Base-by-base conservation (phyloP, 2,888 invertebrate genomes). In the Eutolmus rufibarbis region DNA sequence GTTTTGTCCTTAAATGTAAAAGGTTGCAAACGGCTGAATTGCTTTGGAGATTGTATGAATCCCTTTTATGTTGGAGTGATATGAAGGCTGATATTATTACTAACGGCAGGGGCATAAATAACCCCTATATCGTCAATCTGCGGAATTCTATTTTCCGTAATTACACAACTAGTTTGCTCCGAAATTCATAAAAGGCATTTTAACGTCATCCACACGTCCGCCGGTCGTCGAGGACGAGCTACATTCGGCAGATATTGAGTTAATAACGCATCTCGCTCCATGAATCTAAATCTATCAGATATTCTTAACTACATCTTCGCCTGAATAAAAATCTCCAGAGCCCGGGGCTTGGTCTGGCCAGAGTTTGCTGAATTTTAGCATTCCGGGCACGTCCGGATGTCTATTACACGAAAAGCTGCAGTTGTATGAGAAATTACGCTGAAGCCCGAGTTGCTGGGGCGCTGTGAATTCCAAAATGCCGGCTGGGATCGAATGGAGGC, bases 391-490 rank as follows among this genome's bases (percentile, higher is more conserved):
- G 78, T 78, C 37, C 46, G 23, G n/a, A 78, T 23, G 78, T 78
- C 78, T 78, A 78, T 78, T 78, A 78, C 19, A 78, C 43, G 78
- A 78, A 78, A 78, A 46, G 78, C 43, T 78, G 78, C 78, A 78
- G 46, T 78, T 78, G 76, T 76, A 78, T 78, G 43, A 78, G 78
- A 78, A 78, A 78, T 78, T 78, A 46, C 78, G 23, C 46, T 43
- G 78, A 43, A 43, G 66, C 23, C n/a, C 23, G 28, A 66, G 66
- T 40, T 28, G 78, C 78, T 78, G 43, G 43, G 40, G 14, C 16
- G 78, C 46, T 78, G 28, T 78, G 78, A 78, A 78, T 37, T 78
- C 34, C 46, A 78, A 78, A 77, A 23, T 23, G 78, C 19, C 28
- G 19, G 78, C 37, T 76, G 76, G 16, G 81, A 51, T 16, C 31